Evolutionary conservation across 2,888 invertebrate genomes (phyloP), one percentile per base, ranked within the genome.

Genomic region (Acholoe squamosa): DNA sequence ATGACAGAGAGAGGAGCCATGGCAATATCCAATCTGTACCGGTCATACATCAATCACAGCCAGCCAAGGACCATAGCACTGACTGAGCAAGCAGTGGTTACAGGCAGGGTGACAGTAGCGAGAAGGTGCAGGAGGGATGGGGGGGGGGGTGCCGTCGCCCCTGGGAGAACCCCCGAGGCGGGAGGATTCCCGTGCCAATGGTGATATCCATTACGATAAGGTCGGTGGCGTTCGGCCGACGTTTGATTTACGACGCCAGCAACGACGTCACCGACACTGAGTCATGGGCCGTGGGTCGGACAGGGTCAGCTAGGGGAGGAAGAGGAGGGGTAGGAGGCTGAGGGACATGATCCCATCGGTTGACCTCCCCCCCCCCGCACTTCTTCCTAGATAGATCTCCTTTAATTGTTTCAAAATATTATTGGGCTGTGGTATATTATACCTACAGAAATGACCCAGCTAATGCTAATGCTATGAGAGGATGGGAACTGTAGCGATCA

Each of bases 131-230:
- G 0, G 76, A 25, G 28, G 31, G 76, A 28, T 25, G 61, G 61
- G 61, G 61, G 61, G 16, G 76, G 61, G 22, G 76, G 14, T 76
- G 10, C 76, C 28, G n/a, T 31, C 28, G 16, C 31, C 76, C 76
- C 76, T 28, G 31, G 31, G 76, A 80, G 43, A 80, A 43, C 34
- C 16, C 34, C 12, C 34, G 80, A 80, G 80, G 43, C 25, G 80
- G 80, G 80, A 80, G 43, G 34, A 80, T 80, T 19, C 80, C 43
- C 31, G 80, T 80, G 80, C 80, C 34, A 80, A 80, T 80, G 80
- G 34, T n/a, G 80, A 80, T 80, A 80, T 43, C 80, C 80, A 80
- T 80, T 80, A 80, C 80, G 80, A 80, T 80, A 80, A 80, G 80
- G 80, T 25, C 28, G 28, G 76, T 25, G 28, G 31, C 16, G 25